Percentiles rank a stretch among this genome's conserved stretches.
These are phyloP conservation scores for Pecten maximus DNA, from an alignment of 2,888 invertebrate genomes.

Conservation along the genomic window DNA sequence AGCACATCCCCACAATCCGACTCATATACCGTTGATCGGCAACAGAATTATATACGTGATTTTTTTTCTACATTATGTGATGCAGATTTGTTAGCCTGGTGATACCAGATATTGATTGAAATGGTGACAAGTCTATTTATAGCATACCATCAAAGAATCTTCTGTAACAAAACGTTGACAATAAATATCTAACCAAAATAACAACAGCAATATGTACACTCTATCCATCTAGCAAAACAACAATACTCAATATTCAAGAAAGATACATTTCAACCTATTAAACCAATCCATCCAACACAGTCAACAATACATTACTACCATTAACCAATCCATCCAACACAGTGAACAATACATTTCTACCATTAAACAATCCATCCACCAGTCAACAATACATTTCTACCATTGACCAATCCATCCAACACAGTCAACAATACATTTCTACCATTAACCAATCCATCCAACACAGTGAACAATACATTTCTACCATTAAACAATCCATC, in stretches of 20 bases:
- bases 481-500: too few relatives aligned
- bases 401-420: too few relatives aligned
- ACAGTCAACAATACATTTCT: too few relatives aligned
- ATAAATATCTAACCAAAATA: neutral
- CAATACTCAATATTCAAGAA: neutral
- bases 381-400: too few relatives aligned
- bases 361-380: too few relatives aligned
- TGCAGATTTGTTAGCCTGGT: neutral
- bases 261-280: too few relatives aligned
- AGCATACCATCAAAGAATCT: neutral
- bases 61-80: conserved; percentile 16
- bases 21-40: neutral
- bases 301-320: too few relatives aligned
- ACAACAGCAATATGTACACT: neutral
- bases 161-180: neutral
- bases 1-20: neutral
- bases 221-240: neutral
- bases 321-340: too few relatives aligned
- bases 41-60: neutral
- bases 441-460: too few relatives aligned
- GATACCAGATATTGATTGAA: conserved; percentile 13
- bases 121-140: conserved; percentile 7
- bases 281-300: too few relatives aligned
- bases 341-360: too few relatives aligned
- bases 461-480: too few relatives aligned